Base-by-base conservation (phyloP, 1,140 invertebrate genomes). In the Papilio machaon region DNA sequence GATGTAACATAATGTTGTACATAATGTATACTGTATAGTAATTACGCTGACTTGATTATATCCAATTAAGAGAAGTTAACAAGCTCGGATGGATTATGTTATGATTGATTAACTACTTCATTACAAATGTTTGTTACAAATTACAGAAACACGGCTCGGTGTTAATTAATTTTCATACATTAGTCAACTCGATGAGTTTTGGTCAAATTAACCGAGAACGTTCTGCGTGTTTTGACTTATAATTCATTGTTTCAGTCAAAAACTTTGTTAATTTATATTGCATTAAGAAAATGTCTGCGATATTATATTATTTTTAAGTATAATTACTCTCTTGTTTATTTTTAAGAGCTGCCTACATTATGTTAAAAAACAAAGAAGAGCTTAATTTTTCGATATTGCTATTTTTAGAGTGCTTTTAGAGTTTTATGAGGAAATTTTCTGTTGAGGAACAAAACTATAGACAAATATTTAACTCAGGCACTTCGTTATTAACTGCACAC, bases 61-160 rank as follows among this genome's bases (percentile, higher is more conserved):
- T 67, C 60, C 23, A 67, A 67, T 67, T 67, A 35, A 30, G 60
- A 67, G 64, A 67, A 74, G 73, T 74, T 74, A 74, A 74, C 43
- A 46, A 74, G 73, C 38, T 46, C 17, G 73, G 73, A 74, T 47
- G 23, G 64, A 74, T 74, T 46, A 74, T 74, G 73, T 47, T 74
- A 47, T 74, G 73, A 75, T 75, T 75, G 46, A 75, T 75, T 75
- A 75, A 75, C 19, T 30, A 47, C 73, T 75, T 75, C 19, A 75
- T 75, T 75, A 49, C 73, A 75, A 75, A 52, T 75, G 73, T 52
- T 75, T 75, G 73, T 75, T 75, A n/a, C 19, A 75, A 75, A 75
- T 75, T 75, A 75, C 47, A 75, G 19, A 75, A 49, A 30, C 46
- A 52, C 46, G 46, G 19, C 73, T 30, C 46, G 10, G 46, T 47